Base-by-base conservation (phyloP, 2,113 vertebrate species). In the Phoxinus phoxinus region DNA sequence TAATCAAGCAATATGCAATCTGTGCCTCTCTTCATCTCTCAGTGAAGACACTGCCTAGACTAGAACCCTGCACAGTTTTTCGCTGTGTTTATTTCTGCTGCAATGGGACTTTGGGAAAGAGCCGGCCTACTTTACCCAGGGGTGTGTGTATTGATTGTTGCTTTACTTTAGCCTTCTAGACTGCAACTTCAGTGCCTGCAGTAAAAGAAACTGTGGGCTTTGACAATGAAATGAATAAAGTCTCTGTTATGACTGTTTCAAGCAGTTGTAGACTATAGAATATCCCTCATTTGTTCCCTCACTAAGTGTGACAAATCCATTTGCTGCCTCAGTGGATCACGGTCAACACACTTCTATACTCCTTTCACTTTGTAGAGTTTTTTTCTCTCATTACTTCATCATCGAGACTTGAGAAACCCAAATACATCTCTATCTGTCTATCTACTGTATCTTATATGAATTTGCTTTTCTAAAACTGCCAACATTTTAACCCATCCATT, bases 111-210 rank as follows among this genome's bases (percentile, higher is more conserved):
- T 86, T 84, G 46, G 56, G 35, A 90, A 84, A 89, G 89, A 90
- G 88, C 87, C 84, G 81, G 85, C 88, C 87, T 87, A 84, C 46
- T 86, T 79, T 87, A 88, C 85, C 91, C 87, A 86, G 87, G 88
- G 91, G 87, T 89, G 67, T 85, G 81, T 85, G 84, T 93, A 94
- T 94, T 90, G 93, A 93, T 95, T 90, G 72, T 87, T 92, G 84
- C 32, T 87, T 88, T 85, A 81, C 87, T 92, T 92, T 87, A 91
- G 91, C 92, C 90, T 86, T 89, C 84, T 89, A 86, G 87, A 90
- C 91, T 87, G 91, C 90, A 91, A 84, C 89, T 90, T 88, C 86
- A 56, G 59, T 90, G 77, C 86, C 84, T 84, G 32, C 76, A 83
- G 87, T 88, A 86, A 81, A 61, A 91, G 80, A 86, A 74, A 53